These are phyloP conservation scores for Aethes cnicana DNA, from an alignment of 2,888 invertebrate genomes.

Conservation along the genomic window DNA sequence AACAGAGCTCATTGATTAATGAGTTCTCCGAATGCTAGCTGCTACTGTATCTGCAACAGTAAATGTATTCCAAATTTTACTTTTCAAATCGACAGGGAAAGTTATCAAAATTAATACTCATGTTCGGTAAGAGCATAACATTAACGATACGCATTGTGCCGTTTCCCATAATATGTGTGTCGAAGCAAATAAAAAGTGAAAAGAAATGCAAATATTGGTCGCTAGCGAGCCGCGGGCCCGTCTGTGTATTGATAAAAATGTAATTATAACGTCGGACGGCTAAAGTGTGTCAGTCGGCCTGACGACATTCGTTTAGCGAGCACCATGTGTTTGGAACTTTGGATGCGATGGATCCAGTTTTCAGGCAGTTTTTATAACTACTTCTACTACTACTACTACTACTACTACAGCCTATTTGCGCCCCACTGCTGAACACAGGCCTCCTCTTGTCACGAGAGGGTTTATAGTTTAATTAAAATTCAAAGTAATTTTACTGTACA, in stretches of 20 bases:
- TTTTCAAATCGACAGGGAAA: constrained; percentile 16
- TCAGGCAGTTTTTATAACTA: no score
- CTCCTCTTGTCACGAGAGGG: no score
- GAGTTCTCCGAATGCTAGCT: no score
- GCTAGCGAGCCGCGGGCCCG: constrained; percentile 36
- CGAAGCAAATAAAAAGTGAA: constrained; percentile 41
- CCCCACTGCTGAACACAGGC: no score
- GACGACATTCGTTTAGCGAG: constrained; percentile 44
- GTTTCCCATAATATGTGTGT: constrained; percentile 30
- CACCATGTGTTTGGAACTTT: background rate
- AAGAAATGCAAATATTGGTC: constrained; percentile 37
- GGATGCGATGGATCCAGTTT: background rate
- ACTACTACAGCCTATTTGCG: no score
- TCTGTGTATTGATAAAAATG: constrained; percentile 46
- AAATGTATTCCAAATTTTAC: background rate
- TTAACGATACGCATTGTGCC: constrained; percentile 25
- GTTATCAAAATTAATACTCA: constrained; percentile 13
- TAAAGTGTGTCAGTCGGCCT: constrained; percentile 69
- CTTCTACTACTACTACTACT: no score
- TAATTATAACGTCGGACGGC: constrained; percentile 62
- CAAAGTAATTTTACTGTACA: background rate
- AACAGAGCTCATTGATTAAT: no score
- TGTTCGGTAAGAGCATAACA: constrained; percentile 18
- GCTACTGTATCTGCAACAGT: no score
- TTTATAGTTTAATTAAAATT: no score